Percentiles rank a stretch among this genome's conserved stretches.
These are phyloP conservation scores for Yoshiicerus persimilis DNA, from an alignment of 1,140 invertebrate species.

Conservation along the genomic window DNA sequence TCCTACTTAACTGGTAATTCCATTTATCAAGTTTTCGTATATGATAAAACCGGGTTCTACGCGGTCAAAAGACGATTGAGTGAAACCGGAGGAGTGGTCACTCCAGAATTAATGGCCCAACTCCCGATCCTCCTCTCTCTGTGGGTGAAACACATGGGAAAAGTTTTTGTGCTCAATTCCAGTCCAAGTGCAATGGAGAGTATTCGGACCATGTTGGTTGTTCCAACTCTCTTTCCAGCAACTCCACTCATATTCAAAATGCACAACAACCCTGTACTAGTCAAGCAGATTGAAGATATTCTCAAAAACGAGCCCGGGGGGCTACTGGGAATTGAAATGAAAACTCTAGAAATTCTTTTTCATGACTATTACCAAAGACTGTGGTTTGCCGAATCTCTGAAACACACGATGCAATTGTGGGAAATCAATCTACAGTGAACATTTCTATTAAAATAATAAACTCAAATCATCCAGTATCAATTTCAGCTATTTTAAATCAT, in stretches of 20 bases:
- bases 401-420: conserved; percentile 83
- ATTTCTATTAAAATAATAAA: too few relatives aligned
- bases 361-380: conserved; percentile 67
- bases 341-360: conserved; percentile 72
- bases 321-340: conserved; percentile 73
- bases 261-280: conserved; percentile 68
- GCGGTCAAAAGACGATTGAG: conserved; percentile 12
- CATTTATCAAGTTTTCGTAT: conserved; percentile 42
- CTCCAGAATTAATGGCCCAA: conserved; percentile 54
- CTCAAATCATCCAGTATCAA: too few relatives aligned
- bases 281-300: conserved; percentile 65
- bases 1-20: conserved; percentile 30
- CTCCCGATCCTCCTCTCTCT: conserved; percentile 70
- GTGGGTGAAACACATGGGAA: conserved; percentile 76
- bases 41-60: background rate
- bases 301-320: conserved; percentile 72
- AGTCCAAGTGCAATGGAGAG: conserved; percentile 74
- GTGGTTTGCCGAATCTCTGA: conserved; percentile 81
- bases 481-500: too few relatives aligned
- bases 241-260: conserved; percentile 71
- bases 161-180: conserved; percentile 62
- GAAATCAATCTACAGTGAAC: conserved; percentile 75
- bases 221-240: conserved; percentile 62
- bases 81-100: background rate
- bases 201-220: conserved; percentile 68